A percentile compares a stretch with the other conserved stretches of the same genome.
Conservation (phyloP, 1,140 invertebrate species). For the Eurosta solidaginis region DNA sequence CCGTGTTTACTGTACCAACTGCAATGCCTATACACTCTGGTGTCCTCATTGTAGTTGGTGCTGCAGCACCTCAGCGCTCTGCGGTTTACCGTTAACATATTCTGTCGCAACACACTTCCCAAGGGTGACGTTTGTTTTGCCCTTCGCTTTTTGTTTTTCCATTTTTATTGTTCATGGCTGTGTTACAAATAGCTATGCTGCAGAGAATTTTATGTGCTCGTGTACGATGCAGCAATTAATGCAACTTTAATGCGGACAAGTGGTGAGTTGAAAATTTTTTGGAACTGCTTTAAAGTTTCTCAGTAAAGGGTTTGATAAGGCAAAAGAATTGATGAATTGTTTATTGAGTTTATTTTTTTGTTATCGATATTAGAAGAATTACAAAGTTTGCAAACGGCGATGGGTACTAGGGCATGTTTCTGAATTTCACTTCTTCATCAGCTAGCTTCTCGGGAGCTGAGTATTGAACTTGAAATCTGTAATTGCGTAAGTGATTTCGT, state of each 20-base stretch:
- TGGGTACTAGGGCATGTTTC: no score
- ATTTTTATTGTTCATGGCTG: neutral
- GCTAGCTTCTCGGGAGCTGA: no score
- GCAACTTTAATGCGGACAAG: neutral
- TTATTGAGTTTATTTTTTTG: no score
- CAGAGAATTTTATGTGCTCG: neutral
- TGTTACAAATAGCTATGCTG: neutral
- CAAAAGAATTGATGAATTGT: no score
- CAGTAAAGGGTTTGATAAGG: neutral
- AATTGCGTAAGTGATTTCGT: no score
- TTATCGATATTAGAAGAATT: no score
- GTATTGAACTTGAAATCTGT: no score
- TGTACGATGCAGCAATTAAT: neutral
- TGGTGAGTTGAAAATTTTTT: neutral
- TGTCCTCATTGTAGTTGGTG: neutral
- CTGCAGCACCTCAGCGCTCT: neutral
- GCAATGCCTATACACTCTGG: neutral
- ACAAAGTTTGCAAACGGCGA: no score
- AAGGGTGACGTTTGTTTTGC: neutral
- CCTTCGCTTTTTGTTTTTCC: neutral
- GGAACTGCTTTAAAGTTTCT: neutral
- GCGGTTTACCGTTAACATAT: neutral
- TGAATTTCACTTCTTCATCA: no score
- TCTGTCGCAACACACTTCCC: constrained; percentile 13
- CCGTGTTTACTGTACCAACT: no score